A percentile compares a stretch with the other conserved stretches of the same genome.
phyloP scores from a whole-genome alignment of 2,113 vertebrate species.

The Macrotis lagotis region DNA sequence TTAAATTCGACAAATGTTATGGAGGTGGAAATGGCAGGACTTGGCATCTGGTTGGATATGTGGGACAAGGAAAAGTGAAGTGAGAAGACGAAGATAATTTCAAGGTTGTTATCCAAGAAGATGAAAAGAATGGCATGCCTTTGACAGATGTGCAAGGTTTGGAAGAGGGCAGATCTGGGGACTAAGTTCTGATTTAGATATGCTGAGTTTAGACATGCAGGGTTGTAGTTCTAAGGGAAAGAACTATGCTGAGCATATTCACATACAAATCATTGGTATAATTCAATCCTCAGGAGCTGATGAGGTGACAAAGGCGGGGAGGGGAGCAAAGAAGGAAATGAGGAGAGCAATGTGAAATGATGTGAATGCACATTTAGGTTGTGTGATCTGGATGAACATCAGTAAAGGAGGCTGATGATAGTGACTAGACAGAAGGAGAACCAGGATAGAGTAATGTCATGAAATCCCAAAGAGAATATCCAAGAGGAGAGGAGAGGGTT shows the following conservation, averaged over 20 bases:
- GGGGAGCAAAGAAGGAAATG: background rate
- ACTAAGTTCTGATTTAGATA: background rate
- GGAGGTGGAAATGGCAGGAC: background rate
- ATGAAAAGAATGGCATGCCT: background rate
- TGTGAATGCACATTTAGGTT: background rate
- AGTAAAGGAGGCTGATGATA: background rate
- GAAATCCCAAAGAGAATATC: background rate
- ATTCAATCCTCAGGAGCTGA: background rate
- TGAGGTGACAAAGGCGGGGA: background rate
- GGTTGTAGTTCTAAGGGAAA: background rate
- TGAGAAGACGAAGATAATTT: background rate
- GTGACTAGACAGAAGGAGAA: background rate
- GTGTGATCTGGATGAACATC: background rate
- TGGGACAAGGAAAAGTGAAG: background rate
- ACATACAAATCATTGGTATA: background rate
- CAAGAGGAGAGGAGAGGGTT: constrained; percentile 37
- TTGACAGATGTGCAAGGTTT: background rate
- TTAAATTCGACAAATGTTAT: background rate
- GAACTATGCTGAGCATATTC: background rate
- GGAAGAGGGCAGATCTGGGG: background rate
- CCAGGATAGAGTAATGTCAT: background rate
- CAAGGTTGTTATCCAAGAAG: background rate
- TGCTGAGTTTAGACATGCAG: background rate
- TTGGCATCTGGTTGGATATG: background rate
- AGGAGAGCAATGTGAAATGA: background rate